Evolutionary conservation across 1,140 invertebrate species (phyloP).

Genomic region (Coptotermes formosanus): DNA sequence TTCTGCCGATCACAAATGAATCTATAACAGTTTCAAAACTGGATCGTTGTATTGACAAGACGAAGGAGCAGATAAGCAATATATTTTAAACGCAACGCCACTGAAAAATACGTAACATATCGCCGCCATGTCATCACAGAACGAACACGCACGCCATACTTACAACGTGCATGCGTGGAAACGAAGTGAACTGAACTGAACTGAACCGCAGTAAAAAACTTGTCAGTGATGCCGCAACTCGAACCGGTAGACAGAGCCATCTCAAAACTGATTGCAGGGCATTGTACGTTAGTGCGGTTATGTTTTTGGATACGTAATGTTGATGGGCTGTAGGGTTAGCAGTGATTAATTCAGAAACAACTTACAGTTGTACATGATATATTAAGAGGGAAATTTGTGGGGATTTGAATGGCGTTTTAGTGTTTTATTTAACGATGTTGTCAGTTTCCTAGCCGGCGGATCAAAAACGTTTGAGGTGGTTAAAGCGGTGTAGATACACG

Average conservation of each 20-base stretch:
- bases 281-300: too few species aligned
- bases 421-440: too few species aligned
- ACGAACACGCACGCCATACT: not conserved
- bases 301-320: too few species aligned
- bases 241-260: not conserved
- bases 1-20: not conserved
- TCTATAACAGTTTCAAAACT: not conserved
- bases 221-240: not conserved
- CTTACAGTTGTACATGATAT: too few species aligned
- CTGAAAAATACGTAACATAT: not conserved
- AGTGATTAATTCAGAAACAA: too few species aligned
- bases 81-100: not conserved
- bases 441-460: too few species aligned
- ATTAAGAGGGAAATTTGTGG: too few species aligned
- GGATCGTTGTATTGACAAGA: not conserved
- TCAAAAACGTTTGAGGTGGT: too few species aligned
- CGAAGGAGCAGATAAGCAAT: not conserved
- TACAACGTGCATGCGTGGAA: not conserved
- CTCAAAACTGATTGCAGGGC: not conserved
- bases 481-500: too few species aligned
- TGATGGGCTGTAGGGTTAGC: too few species aligned
- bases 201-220: not conserved
- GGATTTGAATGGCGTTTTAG: too few species aligned
- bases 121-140: not conserved
- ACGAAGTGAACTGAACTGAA: not conserved